Base-by-base conservation (phyloP, 2,888 invertebrate genomes). In the Tinea semifulvella region DNA sequence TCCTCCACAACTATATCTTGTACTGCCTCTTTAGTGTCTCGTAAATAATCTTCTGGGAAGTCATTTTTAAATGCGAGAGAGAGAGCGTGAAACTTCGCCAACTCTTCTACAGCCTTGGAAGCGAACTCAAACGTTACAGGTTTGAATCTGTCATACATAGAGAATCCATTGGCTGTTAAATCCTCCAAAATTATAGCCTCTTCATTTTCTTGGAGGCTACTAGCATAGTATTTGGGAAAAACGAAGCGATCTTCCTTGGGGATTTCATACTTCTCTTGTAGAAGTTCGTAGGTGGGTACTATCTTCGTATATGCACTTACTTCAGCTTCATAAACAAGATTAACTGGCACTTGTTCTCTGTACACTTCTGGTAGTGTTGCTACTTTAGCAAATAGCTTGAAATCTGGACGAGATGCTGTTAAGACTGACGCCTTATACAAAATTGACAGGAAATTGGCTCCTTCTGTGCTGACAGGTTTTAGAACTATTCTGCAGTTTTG, bases 361-460 rank as follows among this genome's bases (percentile, higher is more conserved):
- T 65, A 47, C 3, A 56, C 53, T 11, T 63, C 61, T 1, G 58
- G 58, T 1, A 68, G 49, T 0, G 54, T 57, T 0, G 67, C 65
- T 0, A 70, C 59, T 53, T 72, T 71, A 0, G 56, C 65, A 45
- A 72, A 71, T 2, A 69, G 49, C 11, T 61, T 49, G 1, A 67
- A 42, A 0, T 51, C 49, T 2, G 18, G 7, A 11, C 13, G 8
- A 20, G 42, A 45, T n/a, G 54, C 49, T 4, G 46, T 45, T 0
- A 50, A 27, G 6, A 65, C 46, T 0, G 50, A 54, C 0, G 53
- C 54, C 7, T 46, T 20, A 47, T 51, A 63, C 1, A 67, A 42
- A 2, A 48, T 49, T 0, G 63, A 58, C 0, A 60, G 60, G 46
- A 60, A 67, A 46, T 64, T 64, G 0, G 62, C 63, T 2, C 65